Evolutionary conservation across 2,113 vertebrate species (phyloP).

Genomic region (Xenopus laevis): DNA sequence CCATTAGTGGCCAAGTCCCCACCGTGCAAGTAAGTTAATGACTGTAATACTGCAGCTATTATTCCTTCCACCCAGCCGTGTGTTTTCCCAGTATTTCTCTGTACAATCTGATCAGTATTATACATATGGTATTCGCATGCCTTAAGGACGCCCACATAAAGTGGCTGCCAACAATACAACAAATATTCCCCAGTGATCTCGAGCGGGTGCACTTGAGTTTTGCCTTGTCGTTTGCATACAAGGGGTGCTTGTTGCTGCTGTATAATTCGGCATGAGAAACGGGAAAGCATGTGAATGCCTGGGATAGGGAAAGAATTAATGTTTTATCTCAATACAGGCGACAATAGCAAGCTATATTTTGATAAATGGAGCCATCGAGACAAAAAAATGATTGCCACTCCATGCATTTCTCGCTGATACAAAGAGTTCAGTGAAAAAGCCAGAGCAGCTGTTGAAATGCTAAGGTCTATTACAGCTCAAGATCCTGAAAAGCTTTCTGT

Average conservation of each 20-base stretch:
- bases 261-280: slow-evolving; percentile 57
- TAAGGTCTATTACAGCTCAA: slow-evolving; percentile 41
- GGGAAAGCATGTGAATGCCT: slow-evolving; percentile 56
- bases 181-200: slow-evolving; percentile 32
- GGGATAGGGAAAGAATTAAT: slow-evolving; percentile 57
- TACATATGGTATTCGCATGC: not conserved
- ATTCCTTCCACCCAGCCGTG: not conserved
- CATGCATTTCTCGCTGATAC: slow-evolving; percentile 43
- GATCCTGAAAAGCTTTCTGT: slow-evolving; percentile 48
- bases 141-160: slow-evolving; percentile 57
- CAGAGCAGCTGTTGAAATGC: slow-evolving; percentile 49
- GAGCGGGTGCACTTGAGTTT: slow-evolving; percentile 60
- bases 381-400: slow-evolving; percentile 43
- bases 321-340: slow-evolving; percentile 54
- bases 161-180: slow-evolving; percentile 51
- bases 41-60: too few relatives aligned
- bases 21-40: too few relatives aligned
- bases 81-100: too few relatives aligned
- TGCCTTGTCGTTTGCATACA: slow-evolving; percentile 29
- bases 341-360: slow-evolving; percentile 57
- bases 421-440: slow-evolving; percentile 51
- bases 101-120: not conserved
- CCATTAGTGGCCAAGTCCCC: too few relatives aligned
- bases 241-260: slow-evolving; percentile 24
- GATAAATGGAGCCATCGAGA: slow-evolving; percentile 44